Percentiles rank a stretch among this genome's conserved stretches.
These are phyloP conservation scores for Chionoecetes opilio DNA, from an alignment of 1,140 invertebrate species.

Conservation along the genomic window DNA sequence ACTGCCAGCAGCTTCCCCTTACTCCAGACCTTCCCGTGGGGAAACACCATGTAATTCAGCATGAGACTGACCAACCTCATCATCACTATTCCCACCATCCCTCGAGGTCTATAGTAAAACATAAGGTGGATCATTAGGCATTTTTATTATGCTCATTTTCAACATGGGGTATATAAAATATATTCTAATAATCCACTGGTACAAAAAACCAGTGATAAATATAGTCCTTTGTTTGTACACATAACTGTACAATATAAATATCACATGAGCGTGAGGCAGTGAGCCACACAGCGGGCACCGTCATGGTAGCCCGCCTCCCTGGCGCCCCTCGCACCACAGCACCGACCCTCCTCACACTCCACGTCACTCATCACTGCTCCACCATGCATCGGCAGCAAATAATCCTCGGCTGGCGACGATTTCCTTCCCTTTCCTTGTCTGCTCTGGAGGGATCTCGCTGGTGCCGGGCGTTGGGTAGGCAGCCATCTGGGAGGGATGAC, in stretches of 20 bases:
- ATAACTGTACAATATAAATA: slow-evolving; percentile 50
- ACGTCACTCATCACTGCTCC: not conserved
- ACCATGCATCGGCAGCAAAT: not conserved
- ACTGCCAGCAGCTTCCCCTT: not conserved
- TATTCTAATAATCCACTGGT: slow-evolving; percentile 19
- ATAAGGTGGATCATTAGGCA: not conserved
- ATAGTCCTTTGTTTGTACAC: slow-evolving; percentile 62
- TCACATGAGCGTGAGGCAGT: slow-evolving; percentile 36
- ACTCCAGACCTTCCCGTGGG: not conserved
- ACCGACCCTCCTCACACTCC: not conserved
- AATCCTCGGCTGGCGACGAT: not conserved
- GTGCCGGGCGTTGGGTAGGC: not conserved
- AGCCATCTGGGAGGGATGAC: slow-evolving; percentile 50
- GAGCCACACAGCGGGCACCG: slow-evolving; percentile 37
- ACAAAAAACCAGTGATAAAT: slow-evolving; percentile 57
- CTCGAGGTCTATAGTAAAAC: slow-evolving; percentile 37
- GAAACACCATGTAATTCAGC: not conserved
- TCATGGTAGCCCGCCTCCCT: slow-evolving; percentile 43
- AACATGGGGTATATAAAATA: slow-evolving; percentile 68
- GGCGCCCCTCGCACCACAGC: not conserved
- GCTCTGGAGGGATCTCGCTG: not conserved
- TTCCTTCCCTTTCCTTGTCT: not conserved
- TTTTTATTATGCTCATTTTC: slow-evolving; percentile 55
- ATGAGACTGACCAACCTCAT: not conserved
- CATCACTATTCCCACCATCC: not conserved